Evolutionary conservation across 2,888 invertebrate species (phyloP), one percentile per base, ranked within the genome.

Genomic region (Tinea trinotella): DNA sequence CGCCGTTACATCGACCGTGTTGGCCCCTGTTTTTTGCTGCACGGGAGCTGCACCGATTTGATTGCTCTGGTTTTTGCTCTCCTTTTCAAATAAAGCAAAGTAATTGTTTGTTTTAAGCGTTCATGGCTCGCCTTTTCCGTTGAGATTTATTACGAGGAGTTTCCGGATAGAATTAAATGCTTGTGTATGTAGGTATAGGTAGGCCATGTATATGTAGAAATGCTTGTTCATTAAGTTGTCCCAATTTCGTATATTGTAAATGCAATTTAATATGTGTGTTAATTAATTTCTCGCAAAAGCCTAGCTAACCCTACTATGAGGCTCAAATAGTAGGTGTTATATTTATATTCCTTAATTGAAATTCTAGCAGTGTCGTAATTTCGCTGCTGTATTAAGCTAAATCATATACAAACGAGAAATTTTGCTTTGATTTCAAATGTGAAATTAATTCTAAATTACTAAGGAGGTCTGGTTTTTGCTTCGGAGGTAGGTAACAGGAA

Each of bases 71-170:
- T 78, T 84, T 83, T 84, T 84, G 83, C 74, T 73, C 70, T 72
- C 67, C 73, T 78, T 77, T 76, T 75, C 77, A 80, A 84, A 83
- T 77, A 83, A 82, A 82, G 75, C 76, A 64, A 74, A 80, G 81
- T 83, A 84, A 85, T 84, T 84, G 84, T 85, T 85, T 85, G 85
- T 84, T 85, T 82, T 84, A 84, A 77, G 72, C 68, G 72, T 36
- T 68, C 70, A 72, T 74, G 76, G 79, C 78, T 82, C 78, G 78
- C 74, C 73, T 78, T 74, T 75, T 74, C 74, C 66, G 71, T 65
- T 70, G 73, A 70, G 72, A 79, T 83, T 82, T 74, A 80, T 77
- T 75, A 79, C 79, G 76, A 76, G 75, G 66, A 70, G 74, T 77
- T 74, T 78, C 61, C 70, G 13, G 65, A 24, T 50, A 24, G 24